These are phyloP conservation scores for Petroica traversi DNA, from an alignment of 2,113 vertebrate species.

Conservation along the genomic window DNA sequence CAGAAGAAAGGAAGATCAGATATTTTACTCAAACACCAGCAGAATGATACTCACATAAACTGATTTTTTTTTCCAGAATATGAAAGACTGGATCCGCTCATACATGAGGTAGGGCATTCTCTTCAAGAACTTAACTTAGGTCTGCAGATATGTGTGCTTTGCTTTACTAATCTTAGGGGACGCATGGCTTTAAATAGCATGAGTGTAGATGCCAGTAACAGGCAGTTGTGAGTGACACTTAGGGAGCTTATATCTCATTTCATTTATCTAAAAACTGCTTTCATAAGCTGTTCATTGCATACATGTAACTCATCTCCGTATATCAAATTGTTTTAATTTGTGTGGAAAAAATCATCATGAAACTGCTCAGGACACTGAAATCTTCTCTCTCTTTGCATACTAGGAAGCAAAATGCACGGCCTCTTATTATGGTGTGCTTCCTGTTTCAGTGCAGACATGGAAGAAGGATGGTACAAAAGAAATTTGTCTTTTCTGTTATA, in stretches of 20 bases:
- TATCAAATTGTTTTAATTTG: background rate
- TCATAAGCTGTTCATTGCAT: background rate
- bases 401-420: background rate
- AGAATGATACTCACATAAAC: conserved; percentile 74
- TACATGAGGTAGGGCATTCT: conserved; percentile 72
- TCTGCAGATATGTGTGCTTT: conserved; percentile 67
- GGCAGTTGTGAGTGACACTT: background rate
- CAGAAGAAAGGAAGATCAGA: conserved; percentile 78
- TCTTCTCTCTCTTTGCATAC: background rate
- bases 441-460: rapidly evolving
- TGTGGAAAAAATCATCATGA: background rate
- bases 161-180: background rate
- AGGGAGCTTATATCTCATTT: background rate
- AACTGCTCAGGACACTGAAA: background rate
- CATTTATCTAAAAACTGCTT: background rate
- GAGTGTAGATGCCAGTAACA: background rate
- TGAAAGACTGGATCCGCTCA: conserved; percentile 76
- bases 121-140: conserved; percentile 78
- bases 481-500: background rate
- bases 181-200: background rate
- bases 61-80: conserved; percentile 82
- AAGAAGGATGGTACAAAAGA: background rate
- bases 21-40: conserved; percentile 78
- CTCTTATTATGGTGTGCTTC: background rate
- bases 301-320: background rate